Evolutionary conservation across 2,888 invertebrate genomes (phyloP), one percentile per base, ranked within the genome.

Genomic region (Xylophagus ater): DNA sequence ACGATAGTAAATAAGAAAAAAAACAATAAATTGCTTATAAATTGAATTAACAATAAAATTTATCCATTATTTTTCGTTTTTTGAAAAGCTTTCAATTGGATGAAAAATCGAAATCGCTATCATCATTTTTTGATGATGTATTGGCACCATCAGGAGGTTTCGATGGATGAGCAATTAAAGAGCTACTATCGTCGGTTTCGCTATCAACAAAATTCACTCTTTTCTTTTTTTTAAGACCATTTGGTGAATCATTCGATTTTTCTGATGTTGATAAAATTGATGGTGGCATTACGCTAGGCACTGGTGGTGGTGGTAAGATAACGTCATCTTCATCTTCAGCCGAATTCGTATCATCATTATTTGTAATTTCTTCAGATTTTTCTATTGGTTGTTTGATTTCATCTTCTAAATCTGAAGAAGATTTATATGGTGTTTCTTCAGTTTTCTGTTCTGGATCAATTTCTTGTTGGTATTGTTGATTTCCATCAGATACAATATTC

Each of bases 51-150:
- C n/a, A n/a, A n/a, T n/a, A n/a, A n/a, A n/a, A n/a, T n/a, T n/a
- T n/a, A n/a, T n/a, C n/a, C n/a, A n/a, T n/a, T n/a, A n/a, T n/a
- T n/a, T n/a, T n/a, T n/a, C n/a, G n/a, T n/a, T n/a, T n/a, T n/a
- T n/a, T n/a, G n/a, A n/a, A n/a, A n/a, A n/a, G n/a, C n/a, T n/a
- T n/a, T n/a, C n/a, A n/a, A n/a, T n/a, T n/a, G n/a, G 56, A 52
- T 40, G 64, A 60, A 53, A 63, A 63, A 48, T 63, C 65, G 51
- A 65, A 65, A 49, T 63, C 65, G 47, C 65, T 63, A 48, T 62
- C 65, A 49, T 56, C 56, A 25, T 53, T 48, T 38, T 45, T 29
- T 30, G 21, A 20, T 20, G 18, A 6, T 26, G 19, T 26, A 5
- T 9, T 5, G 26, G 26, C 50, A 43, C 31, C 40, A 10, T 44